Base-by-base conservation (phyloP, 2,888 invertebrate species). In the Cynaeus angustus region DNA sequence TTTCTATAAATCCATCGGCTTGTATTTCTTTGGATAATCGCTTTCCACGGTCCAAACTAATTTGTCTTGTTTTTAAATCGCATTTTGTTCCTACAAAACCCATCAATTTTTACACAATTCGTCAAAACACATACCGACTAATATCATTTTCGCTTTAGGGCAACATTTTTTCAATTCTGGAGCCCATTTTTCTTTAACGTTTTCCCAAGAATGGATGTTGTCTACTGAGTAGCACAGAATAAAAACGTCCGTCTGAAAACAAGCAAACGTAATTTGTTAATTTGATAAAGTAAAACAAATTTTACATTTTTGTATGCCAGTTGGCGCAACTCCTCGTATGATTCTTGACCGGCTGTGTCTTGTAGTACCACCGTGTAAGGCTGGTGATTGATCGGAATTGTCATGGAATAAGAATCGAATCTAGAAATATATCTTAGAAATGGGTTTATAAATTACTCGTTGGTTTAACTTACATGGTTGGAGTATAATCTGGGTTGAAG, bases 331-430 rank as follows among this genome's bases (percentile, higher is more conserved):
- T 80, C 81, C 61, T 83, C 83, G 68, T 90, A 85, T 91, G 92
- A 82, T 72, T 85, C 85, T 73, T 85, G 85, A 9, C 85, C 85
- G 9, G 85, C 85, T 16, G 85, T 85, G 69, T 85, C 85, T 10
- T 80, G 80, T 21, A 85, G 74, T 46, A 85, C 82, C 16, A 85
- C 74, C 30, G 80, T 82, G 69, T 92, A 93, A 75, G 91, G 91
- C 91, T 89, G 3, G 90, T 91, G 78, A 94, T 93, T 41, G n/a
- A 95, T 91, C 2, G 87, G 89, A 76, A 94, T 90, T 75, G 89
- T 91, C 79, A 93, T 94, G 28, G 94, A 92, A 84, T 93, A 94
- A 83, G 95, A 95, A 85, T 96, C 96, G 79, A 96, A 96, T 73
- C 94, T 94, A 83, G 9, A n/a, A n/a, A n/a, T n/a, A n/a, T n/a